Evolutionary conservation across 2,113 vertebrate genomes (phyloP).

Genomic region (Mobula birostris): DNA sequence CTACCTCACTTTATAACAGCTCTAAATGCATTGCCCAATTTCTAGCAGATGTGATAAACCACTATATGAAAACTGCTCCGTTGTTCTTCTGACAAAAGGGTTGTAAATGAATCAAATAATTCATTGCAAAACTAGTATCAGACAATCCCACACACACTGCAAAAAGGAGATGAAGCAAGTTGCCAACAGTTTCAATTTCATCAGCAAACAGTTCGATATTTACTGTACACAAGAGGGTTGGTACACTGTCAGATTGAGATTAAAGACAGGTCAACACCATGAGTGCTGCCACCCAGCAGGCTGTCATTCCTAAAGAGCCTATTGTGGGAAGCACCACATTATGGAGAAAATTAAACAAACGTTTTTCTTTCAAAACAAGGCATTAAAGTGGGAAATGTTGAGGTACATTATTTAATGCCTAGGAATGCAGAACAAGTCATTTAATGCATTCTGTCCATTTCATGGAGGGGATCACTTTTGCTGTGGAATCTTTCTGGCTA

Average conservation of each 20-base stretch:
- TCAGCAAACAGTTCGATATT: not conserved
- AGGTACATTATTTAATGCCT: not conserved
- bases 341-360: not conserved
- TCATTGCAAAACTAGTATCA: not conserved
- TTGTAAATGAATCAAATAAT: not conserved
- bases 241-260: not conserved
- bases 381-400: not conserved
- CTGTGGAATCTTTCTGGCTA: not conserved
- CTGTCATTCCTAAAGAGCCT: not conserved
- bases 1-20: not conserved
- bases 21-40: not conserved
- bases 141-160: not conserved
- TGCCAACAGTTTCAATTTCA: not conserved
- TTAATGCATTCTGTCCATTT: not conserved
- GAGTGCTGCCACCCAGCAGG: not conserved
- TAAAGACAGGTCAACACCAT: not conserved
- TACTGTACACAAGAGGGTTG: not conserved
- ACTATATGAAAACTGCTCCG: not conserved
- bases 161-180: not conserved
- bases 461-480: not conserved
- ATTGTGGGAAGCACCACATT: not conserved
- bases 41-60: not conserved
- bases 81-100: not conserved
- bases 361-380: not conserved
- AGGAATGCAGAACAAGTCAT: not conserved